phyloP scores from a whole-genome alignment of 2,797 vertebrate genomes.

The Heliangelus exortis region DNA sequence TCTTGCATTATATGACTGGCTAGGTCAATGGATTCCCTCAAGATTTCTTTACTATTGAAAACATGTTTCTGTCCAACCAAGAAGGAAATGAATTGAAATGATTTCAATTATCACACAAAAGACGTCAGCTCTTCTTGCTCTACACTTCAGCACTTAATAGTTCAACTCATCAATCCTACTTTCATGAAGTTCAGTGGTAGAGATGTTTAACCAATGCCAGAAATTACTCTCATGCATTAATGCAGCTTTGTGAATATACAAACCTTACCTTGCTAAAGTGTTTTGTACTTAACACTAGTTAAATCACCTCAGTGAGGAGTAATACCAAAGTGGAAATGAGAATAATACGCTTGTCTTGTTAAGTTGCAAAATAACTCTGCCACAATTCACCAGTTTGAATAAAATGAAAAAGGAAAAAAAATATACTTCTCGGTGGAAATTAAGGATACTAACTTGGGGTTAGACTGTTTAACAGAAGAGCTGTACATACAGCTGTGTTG shows the following conservation, averaged over 20 bases:
- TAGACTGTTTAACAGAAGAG: background rate
- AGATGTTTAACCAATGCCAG: constrained; percentile 31
- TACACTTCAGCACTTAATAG: constrained; percentile 66
- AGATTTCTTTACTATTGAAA: constrained; percentile 78
- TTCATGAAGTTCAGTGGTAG: constrained; percentile 53
- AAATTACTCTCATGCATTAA: constrained; percentile 22
- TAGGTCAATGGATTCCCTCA: constrained; percentile 79
- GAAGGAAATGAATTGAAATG: constrained; percentile 78
- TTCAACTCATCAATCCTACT: constrained; percentile 56
- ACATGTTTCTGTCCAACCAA: constrained; percentile 75
- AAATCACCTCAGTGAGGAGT: background rate
- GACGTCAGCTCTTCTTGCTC: constrained; percentile 34
- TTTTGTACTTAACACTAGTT: constrained; percentile 32
- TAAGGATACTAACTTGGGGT: background rate
- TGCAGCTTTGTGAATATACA: constrained; percentile 14
- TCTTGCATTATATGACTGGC: constrained; percentile 70
- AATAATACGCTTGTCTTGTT: constrained; percentile 55
- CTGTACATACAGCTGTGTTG: background rate
- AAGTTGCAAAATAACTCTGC: constrained; percentile 37
- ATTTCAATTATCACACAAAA: constrained; percentile 81
- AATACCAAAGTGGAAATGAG: constrained; percentile 31
- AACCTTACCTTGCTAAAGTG: constrained; percentile 21
- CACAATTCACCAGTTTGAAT: background rate
- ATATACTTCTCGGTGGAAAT: background rate
- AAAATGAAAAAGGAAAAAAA: background rate